Conservation (phyloP, 2,888 invertebrate genomes). For the Portevinia maculata region DNA sequence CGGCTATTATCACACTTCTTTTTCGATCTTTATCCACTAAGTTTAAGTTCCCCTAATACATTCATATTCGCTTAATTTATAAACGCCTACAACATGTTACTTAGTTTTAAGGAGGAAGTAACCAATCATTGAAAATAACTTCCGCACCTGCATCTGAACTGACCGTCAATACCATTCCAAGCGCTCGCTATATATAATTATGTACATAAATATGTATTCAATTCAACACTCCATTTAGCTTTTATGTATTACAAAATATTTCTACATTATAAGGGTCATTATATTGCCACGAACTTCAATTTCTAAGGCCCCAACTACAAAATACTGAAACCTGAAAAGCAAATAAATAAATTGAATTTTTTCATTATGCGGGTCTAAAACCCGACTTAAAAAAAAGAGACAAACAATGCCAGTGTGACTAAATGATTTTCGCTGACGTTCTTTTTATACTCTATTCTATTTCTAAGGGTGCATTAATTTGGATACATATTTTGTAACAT, state of each 20-base stretch:
- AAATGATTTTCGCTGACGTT: too few species aligned
- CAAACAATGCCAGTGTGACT: constrained; percentile 1
- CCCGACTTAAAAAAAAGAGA: constrained; percentile 42
- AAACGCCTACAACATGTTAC: neutral
- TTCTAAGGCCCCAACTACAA: neutral
- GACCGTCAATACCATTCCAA: neutral
- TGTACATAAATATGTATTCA: too few species aligned
- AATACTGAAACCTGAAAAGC: constrained; percentile 23
- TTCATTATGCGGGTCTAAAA: constrained; percentile 67
- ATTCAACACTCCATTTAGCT: constrained; percentile 11
- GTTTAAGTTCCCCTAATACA: too few species aligned
- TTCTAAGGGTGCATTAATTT: too few species aligned
- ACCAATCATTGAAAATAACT: constrained; percentile 30
- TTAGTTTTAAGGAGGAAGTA: constrained; percentile 36
- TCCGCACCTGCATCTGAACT: constrained; percentile 42
- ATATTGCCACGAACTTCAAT: constrained; percentile 1
- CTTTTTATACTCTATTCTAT: too few species aligned
- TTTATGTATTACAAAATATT: constrained; percentile 16
- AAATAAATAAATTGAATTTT: constrained; percentile 60
- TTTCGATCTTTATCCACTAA: too few species aligned
- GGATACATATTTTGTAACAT: too few species aligned
- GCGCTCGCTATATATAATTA: too few species aligned
- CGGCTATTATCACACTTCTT: too few species aligned
- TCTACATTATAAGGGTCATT: constrained; percentile 42
- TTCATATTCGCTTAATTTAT: neutral